phyloP scores from a whole-genome alignment of 2,888 invertebrate species.

The Metacarcinus magister region DNA sequence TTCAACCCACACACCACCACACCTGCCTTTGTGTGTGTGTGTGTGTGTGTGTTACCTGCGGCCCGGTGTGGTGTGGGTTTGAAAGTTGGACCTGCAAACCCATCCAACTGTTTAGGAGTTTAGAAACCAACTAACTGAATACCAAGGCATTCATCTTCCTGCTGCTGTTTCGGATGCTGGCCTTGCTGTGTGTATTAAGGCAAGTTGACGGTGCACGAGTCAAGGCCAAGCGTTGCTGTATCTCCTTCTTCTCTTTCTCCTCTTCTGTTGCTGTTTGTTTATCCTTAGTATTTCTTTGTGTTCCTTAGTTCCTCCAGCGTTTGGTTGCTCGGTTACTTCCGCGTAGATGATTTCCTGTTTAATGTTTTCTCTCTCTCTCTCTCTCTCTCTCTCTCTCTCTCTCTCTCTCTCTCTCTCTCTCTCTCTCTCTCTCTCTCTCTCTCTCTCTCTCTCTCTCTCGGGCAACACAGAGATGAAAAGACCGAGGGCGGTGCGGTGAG shows the following conservation, averaged over 20 bases:
- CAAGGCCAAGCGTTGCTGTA: background rate
- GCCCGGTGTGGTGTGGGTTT: background rate
- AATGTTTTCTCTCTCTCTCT: background rate
- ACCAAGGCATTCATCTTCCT: background rate
- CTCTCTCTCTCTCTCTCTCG: background rate
- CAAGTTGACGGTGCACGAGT: background rate
- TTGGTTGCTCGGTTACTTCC: background rate
- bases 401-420: slow-evolving; percentile 2
- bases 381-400: slow-evolving; percentile 2
- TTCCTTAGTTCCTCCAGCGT: background rate
- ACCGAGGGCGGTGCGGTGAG: background rate
- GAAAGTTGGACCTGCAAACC: background rate
- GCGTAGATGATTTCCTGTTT: background rate
- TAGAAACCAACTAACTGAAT: background rate
- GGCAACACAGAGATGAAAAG: too few relatives aligned
- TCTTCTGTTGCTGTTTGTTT: background rate
- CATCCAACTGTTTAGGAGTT: background rate
- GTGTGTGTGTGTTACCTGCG: background rate
- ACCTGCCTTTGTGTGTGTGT: too few relatives aligned
- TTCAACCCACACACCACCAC: background rate
- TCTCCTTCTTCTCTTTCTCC: background rate
- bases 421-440: slow-evolving; percentile 2
- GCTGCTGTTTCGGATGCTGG: background rate
- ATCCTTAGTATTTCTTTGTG: background rate
- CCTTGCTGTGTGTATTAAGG: background rate